Evolutionary conservation across 2,888 invertebrate genomes (phyloP).

Genomic region (Nowickia ferox): DNA sequence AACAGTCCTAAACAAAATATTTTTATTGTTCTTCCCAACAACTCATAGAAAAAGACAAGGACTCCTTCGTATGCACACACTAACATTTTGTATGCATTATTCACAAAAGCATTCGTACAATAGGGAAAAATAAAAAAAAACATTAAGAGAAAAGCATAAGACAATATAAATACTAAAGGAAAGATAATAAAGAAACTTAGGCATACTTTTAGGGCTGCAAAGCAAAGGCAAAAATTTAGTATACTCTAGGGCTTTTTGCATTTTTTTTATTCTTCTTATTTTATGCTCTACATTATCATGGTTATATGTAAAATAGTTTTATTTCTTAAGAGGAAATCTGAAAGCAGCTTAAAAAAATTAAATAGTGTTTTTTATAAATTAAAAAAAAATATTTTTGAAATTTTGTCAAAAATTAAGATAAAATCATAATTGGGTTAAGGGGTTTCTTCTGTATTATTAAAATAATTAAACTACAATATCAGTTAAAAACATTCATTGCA

Average conservation of each 20-base stretch:
- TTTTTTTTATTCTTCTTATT: background rate
- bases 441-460: too few relatives aligned
- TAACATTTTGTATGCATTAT: background rate
- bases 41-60: background rate
- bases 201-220: slow-evolving; percentile 34
- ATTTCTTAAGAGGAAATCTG: slow-evolving; percentile 10
- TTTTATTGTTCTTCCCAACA: background rate
- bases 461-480: too few relatives aligned
- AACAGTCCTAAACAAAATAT: too few relatives aligned
- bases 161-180: background rate
- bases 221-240: slow-evolving; percentile 3
- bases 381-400: background rate
- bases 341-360: background rate
- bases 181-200: slow-evolving; percentile 18
- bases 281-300: background rate
- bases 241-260: slow-evolving; percentile 4
- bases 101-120: background rate
- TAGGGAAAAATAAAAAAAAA: background rate
- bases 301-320: background rate
- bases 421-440: too few relatives aligned
- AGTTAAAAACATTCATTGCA: too few relatives aligned
- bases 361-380: background rate
- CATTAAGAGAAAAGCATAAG: background rate
- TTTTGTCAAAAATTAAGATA: too few relatives aligned
- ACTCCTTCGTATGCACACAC: background rate